Conservation (phyloP, 2,888 invertebrate genomes). For the Drosophila vallismaia region DNA sequence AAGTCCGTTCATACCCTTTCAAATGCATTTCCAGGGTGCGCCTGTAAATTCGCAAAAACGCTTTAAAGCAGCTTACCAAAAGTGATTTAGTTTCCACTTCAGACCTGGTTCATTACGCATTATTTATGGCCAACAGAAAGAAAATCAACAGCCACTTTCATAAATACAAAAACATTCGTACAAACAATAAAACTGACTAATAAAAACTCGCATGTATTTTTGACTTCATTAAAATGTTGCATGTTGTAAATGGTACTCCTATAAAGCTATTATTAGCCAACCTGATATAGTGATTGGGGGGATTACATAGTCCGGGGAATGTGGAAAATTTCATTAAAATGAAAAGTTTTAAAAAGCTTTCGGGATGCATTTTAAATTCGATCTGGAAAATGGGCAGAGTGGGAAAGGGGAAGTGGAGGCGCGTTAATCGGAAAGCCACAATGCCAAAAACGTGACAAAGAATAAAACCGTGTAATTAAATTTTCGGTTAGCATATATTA, state of each 20-base stretch:
- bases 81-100: constrained; percentile 45
- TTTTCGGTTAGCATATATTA: constrained; percentile 12
- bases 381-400: background rate
- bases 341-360: constrained; percentile 16
- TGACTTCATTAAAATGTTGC: constrained; percentile 65
- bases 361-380: background rate
- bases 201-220: constrained; percentile 70
- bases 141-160: constrained; percentile 17
- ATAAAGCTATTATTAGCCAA: constrained; percentile 41
- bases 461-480: constrained; percentile 42
- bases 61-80: constrained; percentile 44
- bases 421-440: constrained; percentile 54
- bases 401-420: background rate
- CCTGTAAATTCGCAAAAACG: constrained; percentile 35
- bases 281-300: background rate
- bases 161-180: background rate
- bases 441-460: constrained; percentile 65
- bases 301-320: constrained; percentile 13
- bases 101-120: constrained; percentile 44
- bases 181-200: constrained; percentile 65
- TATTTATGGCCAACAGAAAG: constrained; percentile 60
- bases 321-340: background rate
- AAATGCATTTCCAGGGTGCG: background rate
- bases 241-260: constrained; percentile 27
- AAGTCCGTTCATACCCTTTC: background rate